phyloP scores from a whole-genome alignment of 1,140 invertebrate genomes.

The Lepidotrigona ventralis region DNA sequence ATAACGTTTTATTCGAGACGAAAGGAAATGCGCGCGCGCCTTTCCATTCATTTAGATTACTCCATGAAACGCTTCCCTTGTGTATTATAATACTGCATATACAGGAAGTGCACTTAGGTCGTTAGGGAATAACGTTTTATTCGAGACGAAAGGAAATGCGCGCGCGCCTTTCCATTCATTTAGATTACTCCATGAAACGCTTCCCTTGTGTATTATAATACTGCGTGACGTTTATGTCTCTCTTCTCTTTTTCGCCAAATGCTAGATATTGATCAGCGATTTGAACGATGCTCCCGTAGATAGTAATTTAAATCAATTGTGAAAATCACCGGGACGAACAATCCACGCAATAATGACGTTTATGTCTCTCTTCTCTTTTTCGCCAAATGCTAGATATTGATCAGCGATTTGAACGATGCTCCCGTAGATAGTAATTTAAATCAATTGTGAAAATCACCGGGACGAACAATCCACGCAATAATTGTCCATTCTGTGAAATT shows the following conservation, averaged over 20 bases:
- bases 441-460: neutral
- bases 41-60: conserved; percentile 49
- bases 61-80: conserved; percentile 34
- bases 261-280: conserved; percentile 19
- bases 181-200: conserved; percentile 37
- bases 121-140: conserved; percentile 42
- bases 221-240: neutral
- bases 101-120: conserved; percentile 42
- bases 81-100: conserved; percentile 23
- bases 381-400: conserved; percentile 5
- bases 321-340: neutral
- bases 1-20: conserved; percentile 40
- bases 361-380: neutral
- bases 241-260: neutral
- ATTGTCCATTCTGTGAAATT: neutral
- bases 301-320: conserved; percentile 24
- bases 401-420: conserved; percentile 4
- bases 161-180: conserved; percentile 43
- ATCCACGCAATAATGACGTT: neutral
- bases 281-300: neutral
- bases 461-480: neutral
- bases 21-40: conserved; percentile 32
- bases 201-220: conserved; percentile 21
- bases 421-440: conserved; percentile 3
- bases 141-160: conserved; percentile 36